Base-by-base conservation (phyloP, 1,140 invertebrate genomes). In the Heliconius nattereri region DNA sequence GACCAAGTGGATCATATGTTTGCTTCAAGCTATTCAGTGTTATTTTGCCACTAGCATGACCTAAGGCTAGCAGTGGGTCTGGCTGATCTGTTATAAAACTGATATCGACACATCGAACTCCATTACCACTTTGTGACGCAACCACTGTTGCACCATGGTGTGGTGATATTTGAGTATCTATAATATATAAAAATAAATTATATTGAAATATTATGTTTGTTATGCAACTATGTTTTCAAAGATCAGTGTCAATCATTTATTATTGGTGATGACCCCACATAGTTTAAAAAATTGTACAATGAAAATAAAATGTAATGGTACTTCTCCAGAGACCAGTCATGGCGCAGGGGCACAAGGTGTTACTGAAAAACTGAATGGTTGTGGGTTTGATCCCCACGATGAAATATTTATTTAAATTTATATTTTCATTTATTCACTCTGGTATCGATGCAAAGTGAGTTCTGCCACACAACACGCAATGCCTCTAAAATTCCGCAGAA, bases 21-120 rank as follows among this genome's bases (percentile, higher is more conserved):
- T 97, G 96, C 19, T 97, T 97, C 91, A 98, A 97, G 45, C 97
- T 97, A 35, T 96, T 97, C 2, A 99, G 94, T 8, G 96, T 95
- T 35, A 98, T 96, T 94, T 97, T 97, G n/a, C 98, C 98, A 95
- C 97, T 98, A 1, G 96, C 96, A 86, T 98, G 96, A 3, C 98
- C 98, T 75, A 98, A 95, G 1, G 98, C 98, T 52, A 99, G 94
- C 45, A 98, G 94, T 45, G 97, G 96, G 84, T 98, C 97, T 9
- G 95, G 95, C 54, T 97, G 95, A 83, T 91, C 96, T 95, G 70
- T 96, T 96, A 95, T 97, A 96, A 90, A 87, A 82, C 91, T 91
- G 90, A 98, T 97, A 86, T 98, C 97, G n/a, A 98, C 89, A 82
- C 91, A 92, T 1, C 92, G 85, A 2, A 94, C 92, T 13, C 91